phyloP scores from a whole-genome alignment of 2,797 vertebrate genomes.

The Tinamus major region DNA sequence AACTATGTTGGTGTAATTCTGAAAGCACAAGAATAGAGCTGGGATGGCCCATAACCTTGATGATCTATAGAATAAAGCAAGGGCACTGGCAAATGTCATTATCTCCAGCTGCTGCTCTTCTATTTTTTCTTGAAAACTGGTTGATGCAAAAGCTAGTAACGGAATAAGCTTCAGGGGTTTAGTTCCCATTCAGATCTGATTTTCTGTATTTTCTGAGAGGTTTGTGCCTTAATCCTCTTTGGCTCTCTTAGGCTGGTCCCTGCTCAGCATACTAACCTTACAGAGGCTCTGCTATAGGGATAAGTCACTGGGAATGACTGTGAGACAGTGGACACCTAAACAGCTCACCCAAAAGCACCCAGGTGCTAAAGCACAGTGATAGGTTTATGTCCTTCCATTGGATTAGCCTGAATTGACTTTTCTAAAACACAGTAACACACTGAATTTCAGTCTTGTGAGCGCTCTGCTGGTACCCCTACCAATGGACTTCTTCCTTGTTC shows the following conservation, averaged over 20 bases:
- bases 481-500: neutral
- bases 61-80: neutral
- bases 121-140: neutral
- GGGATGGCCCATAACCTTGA: neutral
- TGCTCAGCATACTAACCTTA: neutral
- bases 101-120: neutral
- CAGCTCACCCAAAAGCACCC: neutral
- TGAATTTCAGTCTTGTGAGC: neutral
- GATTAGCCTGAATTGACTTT: neutral
- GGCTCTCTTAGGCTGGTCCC: neutral
- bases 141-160: neutral
- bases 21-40: neutral
- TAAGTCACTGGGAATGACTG: neutral
- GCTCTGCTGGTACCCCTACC: neutral
- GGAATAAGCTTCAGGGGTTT: neutral
- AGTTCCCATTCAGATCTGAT: neutral
- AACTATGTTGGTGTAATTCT: neutral
- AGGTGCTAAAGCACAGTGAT: neutral
- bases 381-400: neutral
- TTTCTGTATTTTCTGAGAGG: neutral
- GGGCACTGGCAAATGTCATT: neutral
- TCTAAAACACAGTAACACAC: neutral
- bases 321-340: neutral
- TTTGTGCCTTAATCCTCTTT: neutral
- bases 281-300: neutral